Evolutionary conservation across 2,797 vertebrate species (phyloP), one percentile per base, ranked within the genome.

Genomic region (Sebastes vulpes): DNA sequence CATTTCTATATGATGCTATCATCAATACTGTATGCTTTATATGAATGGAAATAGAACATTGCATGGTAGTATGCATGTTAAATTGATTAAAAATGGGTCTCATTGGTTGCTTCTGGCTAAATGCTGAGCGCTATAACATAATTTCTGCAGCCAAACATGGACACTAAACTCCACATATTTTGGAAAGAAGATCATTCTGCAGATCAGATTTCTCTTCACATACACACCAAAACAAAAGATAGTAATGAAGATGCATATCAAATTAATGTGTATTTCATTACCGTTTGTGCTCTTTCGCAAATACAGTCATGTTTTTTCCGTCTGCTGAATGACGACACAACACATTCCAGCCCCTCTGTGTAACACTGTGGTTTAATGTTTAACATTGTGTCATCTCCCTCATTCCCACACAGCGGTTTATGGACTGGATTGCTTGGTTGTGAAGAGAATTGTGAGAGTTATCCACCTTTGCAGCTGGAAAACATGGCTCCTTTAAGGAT

Each of bases 401-500:
- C 14, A 31, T 46, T 63, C 59, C 63, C 66, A 31, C 32, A 46
- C 42, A 12, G 38, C 28, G 6, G 65, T 53, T 78, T 21, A 65
- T 71, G 57, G 21, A 12, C n/a, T 16, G 16, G n/a, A 52, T 58
- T 67, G 53, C 60, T 72, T 46, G 10, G 28, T 4, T 66, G 54
- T 35, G 10, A 66, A 64, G 32, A 38, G 26, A 25, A 61, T 46
- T 32, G 38, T 8, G 20, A 61, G 48, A 25, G 18, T 32, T 68
- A 9, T 48, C 14, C 32, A 70, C 32, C 53, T 77, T 56, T 56
- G 50, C 61, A 75, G 71, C 60, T 79, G 52, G 52, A 68, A 59
- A 58, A 38, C 7, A 18, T 63, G 57, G 68, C 73, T 85, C 66
- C 53, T 87, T 89, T 72, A 86, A 82, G 53, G 57, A 81, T 21